These are phyloP conservation scores for Psammodynastes pulverulentus DNA, from an alignment of 2,113 vertebrate species.

Conservation along the genomic window DNA sequence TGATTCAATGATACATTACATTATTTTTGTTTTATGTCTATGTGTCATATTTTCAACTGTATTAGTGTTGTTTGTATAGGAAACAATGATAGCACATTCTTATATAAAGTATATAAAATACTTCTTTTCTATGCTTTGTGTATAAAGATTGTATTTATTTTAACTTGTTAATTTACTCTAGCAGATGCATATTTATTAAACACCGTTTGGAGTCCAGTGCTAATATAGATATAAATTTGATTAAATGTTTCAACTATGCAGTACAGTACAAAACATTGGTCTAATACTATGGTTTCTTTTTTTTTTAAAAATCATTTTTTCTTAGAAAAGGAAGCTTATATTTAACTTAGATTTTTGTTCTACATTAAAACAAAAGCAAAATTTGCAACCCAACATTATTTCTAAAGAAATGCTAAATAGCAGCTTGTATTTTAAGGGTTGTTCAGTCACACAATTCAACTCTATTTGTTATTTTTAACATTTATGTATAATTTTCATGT, in stretches of 20 bases:
- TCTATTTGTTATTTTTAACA: neutral
- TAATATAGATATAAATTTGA: neutral
- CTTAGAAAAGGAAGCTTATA: neutral
- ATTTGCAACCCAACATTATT: neutral
- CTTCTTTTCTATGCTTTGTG: neutral
- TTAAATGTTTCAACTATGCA: neutral
- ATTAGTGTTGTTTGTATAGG: neutral
- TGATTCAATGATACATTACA: neutral
- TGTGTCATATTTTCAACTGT: neutral
- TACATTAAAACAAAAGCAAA: neutral
- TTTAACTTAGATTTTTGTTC: neutral
- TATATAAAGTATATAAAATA: too few relatives aligned
- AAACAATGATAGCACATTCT: neutral
- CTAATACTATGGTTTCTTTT: neutral
- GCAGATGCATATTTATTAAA: neutral
- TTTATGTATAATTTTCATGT: neutral
- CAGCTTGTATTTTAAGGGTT: neutral
- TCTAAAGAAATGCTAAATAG: neutral
- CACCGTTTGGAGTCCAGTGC: neutral
- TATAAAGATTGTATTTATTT: neutral
- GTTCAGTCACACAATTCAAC: neutral
- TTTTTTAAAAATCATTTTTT: neutral
- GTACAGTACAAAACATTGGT: neutral
- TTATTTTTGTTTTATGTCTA: neutral
- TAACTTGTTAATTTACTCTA: neutral